Evolutionary conservation across 1,140 invertebrate species (phyloP).

Genomic region (Nasonia giraulti): DNA sequence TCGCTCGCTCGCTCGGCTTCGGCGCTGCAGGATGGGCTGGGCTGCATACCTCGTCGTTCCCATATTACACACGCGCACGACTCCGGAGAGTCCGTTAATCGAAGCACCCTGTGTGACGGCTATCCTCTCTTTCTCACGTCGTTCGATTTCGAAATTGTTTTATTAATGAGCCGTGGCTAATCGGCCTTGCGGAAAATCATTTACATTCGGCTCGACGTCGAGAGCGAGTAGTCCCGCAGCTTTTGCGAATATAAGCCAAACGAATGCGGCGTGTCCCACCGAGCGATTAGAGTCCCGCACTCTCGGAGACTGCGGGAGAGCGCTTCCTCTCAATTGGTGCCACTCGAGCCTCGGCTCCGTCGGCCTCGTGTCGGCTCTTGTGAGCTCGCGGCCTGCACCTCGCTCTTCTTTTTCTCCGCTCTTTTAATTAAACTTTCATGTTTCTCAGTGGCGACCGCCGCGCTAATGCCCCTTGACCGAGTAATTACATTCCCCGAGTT

Average conservation of each 20-base stretch:
- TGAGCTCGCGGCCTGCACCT: neutral
- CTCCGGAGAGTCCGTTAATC: constrained; percentile 35
- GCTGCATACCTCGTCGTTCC: constrained; percentile 35
- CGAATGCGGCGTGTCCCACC: neutral
- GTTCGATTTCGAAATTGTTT: neutral
- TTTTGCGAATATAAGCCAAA: no score
- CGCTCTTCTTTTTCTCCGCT: neutral
- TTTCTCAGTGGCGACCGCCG: neutral
- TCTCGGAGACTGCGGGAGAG: neutral
- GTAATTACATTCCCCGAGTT: constrained; percentile 29
- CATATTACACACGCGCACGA: constrained; percentile 38
- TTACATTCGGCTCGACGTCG: no score
- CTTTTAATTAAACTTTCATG: constrained; percentile 44
- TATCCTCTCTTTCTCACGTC: constrained; percentile 15
- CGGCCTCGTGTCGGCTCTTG: no score
- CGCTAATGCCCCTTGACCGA: constrained; percentile 24
- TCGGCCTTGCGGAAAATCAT: neutral
- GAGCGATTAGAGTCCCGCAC: constrained; percentile 40
- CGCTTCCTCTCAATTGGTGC: constrained; percentile 8
- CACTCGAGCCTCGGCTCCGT: neutral
- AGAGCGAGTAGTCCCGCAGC: no score
- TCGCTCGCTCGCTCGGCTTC: constrained; percentile 13
- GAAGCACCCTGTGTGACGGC: constrained; percentile 50
- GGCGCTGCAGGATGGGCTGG: constrained; percentile 53
- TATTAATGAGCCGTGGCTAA: neutral